These are phyloP conservation scores for Aleiodes sp. DNA, from an alignment of 1,140 invertebrate species.

Conservation along the genomic window DNA sequence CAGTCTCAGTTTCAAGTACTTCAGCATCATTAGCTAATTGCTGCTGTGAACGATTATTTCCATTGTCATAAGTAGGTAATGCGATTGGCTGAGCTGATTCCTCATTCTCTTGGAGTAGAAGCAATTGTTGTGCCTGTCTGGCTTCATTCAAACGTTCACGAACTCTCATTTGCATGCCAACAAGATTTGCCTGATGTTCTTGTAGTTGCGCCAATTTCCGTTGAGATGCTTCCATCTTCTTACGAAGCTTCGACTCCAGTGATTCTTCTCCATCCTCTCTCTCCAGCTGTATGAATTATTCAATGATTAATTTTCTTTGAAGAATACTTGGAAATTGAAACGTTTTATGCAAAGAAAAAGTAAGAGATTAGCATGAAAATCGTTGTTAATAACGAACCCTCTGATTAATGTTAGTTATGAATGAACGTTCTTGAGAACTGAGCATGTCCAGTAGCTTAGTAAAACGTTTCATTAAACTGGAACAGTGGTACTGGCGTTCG, in stretches of 20 bases:
- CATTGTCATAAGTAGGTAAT: slow-evolving; percentile 32
- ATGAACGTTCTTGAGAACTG: slow-evolving; percentile 35
- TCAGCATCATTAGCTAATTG: slow-evolving; percentile 45
- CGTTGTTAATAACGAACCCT: slow-evolving; percentile 35
- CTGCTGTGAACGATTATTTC: slow-evolving; percentile 29
- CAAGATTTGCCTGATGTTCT: slow-evolving; percentile 57
- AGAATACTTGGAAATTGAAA: neutral
- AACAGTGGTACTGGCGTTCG: slow-evolving; percentile 28
- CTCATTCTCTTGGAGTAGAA: slow-evolving; percentile 51
- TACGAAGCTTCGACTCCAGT: slow-evolving; percentile 49
- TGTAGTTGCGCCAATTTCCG: slow-evolving; percentile 56
- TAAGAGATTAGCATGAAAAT: neutral
- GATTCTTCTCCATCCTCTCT: slow-evolving; percentile 39
- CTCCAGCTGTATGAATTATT: slow-evolving; percentile 32
- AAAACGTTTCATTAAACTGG: slow-evolving; percentile 38
- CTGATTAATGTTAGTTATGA: slow-evolving; percentile 34
- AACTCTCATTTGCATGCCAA: slow-evolving; percentile 55
- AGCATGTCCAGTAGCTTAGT: slow-evolving; percentile 39
- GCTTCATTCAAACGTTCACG: slow-evolving; percentile 57
- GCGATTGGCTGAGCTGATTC: neutral
- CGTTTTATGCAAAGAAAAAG: neutral
- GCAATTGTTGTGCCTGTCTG: slow-evolving; percentile 53
- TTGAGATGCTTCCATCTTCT: slow-evolving; percentile 60
- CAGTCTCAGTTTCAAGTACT: slow-evolving; percentile 54
- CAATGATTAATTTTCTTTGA: slow-evolving; percentile 44